Evolutionary conservation across 2,888 invertebrate genomes (phyloP).

Genomic region (Gastrophysa polygoni): DNA sequence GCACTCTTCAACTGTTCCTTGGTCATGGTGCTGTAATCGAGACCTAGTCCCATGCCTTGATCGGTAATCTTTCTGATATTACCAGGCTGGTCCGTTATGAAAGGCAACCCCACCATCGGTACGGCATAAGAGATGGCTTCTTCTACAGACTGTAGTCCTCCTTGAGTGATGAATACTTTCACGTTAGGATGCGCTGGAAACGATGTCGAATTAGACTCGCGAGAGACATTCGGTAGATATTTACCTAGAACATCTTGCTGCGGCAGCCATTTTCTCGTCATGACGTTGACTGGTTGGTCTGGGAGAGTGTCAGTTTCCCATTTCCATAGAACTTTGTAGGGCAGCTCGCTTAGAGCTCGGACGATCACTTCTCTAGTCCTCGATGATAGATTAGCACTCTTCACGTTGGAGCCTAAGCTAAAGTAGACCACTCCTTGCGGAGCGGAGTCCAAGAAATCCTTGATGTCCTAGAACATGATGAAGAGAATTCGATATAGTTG

Average conservation of each 20-base stretch:
- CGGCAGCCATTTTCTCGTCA: conserved; percentile 58
- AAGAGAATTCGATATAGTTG: too few relatives aligned
- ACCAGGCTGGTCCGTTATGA: conserved; percentile 46
- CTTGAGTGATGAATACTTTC: conserved; percentile 46
- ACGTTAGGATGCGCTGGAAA: conserved; percentile 46
- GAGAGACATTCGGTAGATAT: not conserved
- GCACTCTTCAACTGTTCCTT: conserved; percentile 39
- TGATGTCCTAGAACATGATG: conserved; percentile 46
- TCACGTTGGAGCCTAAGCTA: conserved; percentile 57
- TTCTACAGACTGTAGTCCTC: conserved; percentile 48
- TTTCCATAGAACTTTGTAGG: conserved; percentile 58
- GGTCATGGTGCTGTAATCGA: conserved; percentile 41
- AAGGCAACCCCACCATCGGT: conserved; percentile 47
- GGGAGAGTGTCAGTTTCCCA: conserved; percentile 52
- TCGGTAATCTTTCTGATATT: conserved; percentile 41
- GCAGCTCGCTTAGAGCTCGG: conserved; percentile 52
- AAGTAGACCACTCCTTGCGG: conserved; percentile 54
- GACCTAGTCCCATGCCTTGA: conserved; percentile 36
- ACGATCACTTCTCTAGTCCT: conserved; percentile 48
- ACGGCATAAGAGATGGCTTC: conserved; percentile 45
- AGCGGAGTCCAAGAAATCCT: conserved; percentile 51
- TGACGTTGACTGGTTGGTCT: conserved; percentile 53
- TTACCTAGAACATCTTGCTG: conserved; percentile 59
- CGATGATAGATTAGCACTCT: conserved; percentile 51
- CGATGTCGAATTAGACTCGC: not conserved